A percentile compares a stretch with the other conserved stretches of the same genome.
Evolutionary conservation across 2,113 vertebrate species (phyloP).

Genomic region (Platichthys flesus): DNA sequence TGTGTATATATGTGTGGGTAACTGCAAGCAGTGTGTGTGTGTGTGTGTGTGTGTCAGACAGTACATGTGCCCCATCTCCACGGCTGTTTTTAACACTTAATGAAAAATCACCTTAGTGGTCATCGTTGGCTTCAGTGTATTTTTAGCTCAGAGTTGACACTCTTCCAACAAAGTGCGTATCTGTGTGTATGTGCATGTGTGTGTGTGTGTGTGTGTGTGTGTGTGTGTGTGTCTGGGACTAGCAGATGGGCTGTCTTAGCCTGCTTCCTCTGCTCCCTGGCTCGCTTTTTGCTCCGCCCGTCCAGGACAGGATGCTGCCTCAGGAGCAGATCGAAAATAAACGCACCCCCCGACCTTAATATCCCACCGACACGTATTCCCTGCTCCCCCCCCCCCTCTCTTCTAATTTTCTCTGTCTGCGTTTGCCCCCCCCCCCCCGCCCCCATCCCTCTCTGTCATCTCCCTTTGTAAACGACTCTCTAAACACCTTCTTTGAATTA

Average conservation of each 20-base stretch:
- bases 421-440: constrained; percentile 10
- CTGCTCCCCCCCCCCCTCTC: constrained; percentile 38
- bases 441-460: not conserved
- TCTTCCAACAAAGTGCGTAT: constrained; percentile 85
- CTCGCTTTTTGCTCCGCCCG: constrained; percentile 88
- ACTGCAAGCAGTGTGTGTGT: constrained; percentile 31
- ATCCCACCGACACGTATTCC: constrained; percentile 59
- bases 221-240: constrained; percentile 85
- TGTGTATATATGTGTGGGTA: not conserved
- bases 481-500: not conserved
- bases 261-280: constrained; percentile 91
- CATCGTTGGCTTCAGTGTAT: constrained; percentile 90
- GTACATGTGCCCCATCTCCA: constrained; percentile 34
- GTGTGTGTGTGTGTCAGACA: constrained; percentile 8
- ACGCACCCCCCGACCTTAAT: constrained; percentile 70
- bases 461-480: constrained; percentile 1
- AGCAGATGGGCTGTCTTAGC: constrained; percentile 99
- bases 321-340: constrained; percentile 91
- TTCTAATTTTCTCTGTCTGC: constrained; percentile 8
- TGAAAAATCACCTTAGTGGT: constrained; percentile 93
- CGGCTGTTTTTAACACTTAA: constrained; percentile 83
- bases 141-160: constrained; percentile 91
- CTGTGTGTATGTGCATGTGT: constrained; percentile 60
- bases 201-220: constrained; percentile 15
- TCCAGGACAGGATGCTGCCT: constrained; percentile 94